Conservation (phyloP, 2,888 invertebrate species). For the Ceramica pisi region DNA sequence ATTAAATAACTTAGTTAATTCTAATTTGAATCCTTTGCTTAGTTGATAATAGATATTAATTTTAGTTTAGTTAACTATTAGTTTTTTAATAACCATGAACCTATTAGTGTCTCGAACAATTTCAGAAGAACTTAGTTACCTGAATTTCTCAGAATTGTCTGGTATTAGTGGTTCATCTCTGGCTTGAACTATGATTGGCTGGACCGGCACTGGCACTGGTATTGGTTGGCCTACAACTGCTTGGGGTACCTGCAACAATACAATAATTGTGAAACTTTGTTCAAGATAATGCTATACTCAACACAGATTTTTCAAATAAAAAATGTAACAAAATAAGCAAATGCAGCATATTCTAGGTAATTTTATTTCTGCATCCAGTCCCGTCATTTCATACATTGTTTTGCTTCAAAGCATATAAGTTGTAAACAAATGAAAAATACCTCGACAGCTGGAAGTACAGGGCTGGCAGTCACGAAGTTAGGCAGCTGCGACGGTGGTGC, state of each 20-base stretch:
- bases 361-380: neutral
- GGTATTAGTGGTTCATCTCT: slow-evolving; percentile 64
- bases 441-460: slow-evolving; percentile 63
- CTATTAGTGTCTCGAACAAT: neutral
- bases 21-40: too few species aligned
- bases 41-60: too few species aligned
- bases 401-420: slow-evolving; percentile 17
- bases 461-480: slow-evolving; percentile 90
- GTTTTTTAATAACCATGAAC: too few species aligned
- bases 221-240: slow-evolving; percentile 11
- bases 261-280: neutral
- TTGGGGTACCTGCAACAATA: slow-evolving; percentile 43
- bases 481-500: slow-evolving; percentile 93
- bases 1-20: too few species aligned
- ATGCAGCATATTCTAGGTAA: neutral
- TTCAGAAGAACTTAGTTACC: slow-evolving; percentile 66
- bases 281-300: neutral
- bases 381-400: neutral
- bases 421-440: slow-evolving; percentile 48
- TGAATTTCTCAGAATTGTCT: slow-evolving; percentile 79
- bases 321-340: neutral
- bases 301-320: neutral
- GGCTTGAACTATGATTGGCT: slow-evolving; percentile 75
- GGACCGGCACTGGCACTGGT: slow-evolving; percentile 67
- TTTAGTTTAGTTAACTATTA: too few species aligned